Base-by-base conservation (phyloP, 2,888 invertebrate genomes). In the Parnassius mnemosyne region DNA sequence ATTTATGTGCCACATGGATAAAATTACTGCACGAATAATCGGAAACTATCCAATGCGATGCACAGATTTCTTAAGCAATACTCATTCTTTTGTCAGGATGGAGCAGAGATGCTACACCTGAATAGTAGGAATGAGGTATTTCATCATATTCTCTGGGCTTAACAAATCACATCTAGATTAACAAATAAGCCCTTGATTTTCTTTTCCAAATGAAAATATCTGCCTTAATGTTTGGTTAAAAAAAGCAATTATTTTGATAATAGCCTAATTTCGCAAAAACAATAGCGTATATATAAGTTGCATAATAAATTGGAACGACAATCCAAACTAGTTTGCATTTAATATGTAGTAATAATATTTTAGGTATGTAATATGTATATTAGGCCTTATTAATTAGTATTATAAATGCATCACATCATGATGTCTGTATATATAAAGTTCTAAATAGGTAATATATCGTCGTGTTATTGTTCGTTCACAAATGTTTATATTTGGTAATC, bases 291-390 rank as follows among this genome's bases (percentile, higher is more conserved):
- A 56, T 10, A 20, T 58, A 59, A 55, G 55, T 46, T 59, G 50
- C 50, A 58, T 59, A 62, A 57, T 53, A 53, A 42, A 57, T 58
- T 11, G 47, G 51, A 59, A 56, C 50, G 16, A 59, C 49, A 16
- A 49, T 13, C 63, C 63, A 60, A 63, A 63, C 60, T 53, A 60
- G 59, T 56, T 56, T 53, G 63, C 63, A 63, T 63, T 63, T 63
- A 63, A 55, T 63, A 56, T 57, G 16, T 57, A 46, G 55, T 59
- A 55, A 50, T 55, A 34, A 3, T 59, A 56, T 59, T 42, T 16
- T 60, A 53, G 56, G 46, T 52, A 51, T 46, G n/a, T 61, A 53
- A 41, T 63, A 20, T 63, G 59, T 63, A 56, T 43, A 59, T 52
- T 59, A 42, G 47, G 52, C 34, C 12, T 58, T n/a, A 2, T 58